Base-by-base conservation (phyloP, 2,113 vertebrate genomes). In the Paedocypris sp. region DNA sequence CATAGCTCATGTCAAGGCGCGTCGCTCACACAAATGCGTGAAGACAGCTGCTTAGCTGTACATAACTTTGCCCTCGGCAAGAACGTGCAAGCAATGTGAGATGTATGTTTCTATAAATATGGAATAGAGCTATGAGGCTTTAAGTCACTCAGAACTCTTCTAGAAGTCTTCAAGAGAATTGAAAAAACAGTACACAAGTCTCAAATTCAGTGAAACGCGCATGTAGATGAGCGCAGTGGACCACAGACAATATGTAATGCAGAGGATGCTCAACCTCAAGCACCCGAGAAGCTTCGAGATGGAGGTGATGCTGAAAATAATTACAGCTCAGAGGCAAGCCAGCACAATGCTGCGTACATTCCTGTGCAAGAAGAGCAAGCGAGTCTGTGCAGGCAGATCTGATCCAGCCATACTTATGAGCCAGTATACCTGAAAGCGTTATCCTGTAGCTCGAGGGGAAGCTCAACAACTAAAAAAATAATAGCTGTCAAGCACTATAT, bases 361-460 rank as follows among this genome's bases (percentile, higher is more conserved):
- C 67, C 67, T 29, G 53, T 69, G 56, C 36, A 63, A 68, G 36
- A 35, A 16, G 15, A 26, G 38, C 67, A 60, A 64, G 67, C 42
- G 29, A 28, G 47, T 35, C 64, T 62, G 47, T 69, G 67, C 31
- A 19, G 18, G 36, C 11, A 31, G 7, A 51, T 45, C 15, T 63
- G 13, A 59, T 39, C 15, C 51, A 35, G 53, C 31, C 48, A 52
- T 12, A 11, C 39, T 19, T 41, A 46, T 28, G 25, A 16, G 7
- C 6, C 3, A 16, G 25, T 29, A 20, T 54, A 18, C 53, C n/a
- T 54, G 10, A 67, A 39, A 48, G 39, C 20, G 26, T 48, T 26
- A 26, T 26, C 3, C 2, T 26, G n/a, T 53, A 38, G 20, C 20
- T 53, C 38, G 33, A 7, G 33, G 33, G 20, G 36, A 16, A 39